These are phyloP conservation scores for Carassius auratus DNA, from an alignment of 2,113 vertebrate genomes.

Conservation along the genomic window DNA sequence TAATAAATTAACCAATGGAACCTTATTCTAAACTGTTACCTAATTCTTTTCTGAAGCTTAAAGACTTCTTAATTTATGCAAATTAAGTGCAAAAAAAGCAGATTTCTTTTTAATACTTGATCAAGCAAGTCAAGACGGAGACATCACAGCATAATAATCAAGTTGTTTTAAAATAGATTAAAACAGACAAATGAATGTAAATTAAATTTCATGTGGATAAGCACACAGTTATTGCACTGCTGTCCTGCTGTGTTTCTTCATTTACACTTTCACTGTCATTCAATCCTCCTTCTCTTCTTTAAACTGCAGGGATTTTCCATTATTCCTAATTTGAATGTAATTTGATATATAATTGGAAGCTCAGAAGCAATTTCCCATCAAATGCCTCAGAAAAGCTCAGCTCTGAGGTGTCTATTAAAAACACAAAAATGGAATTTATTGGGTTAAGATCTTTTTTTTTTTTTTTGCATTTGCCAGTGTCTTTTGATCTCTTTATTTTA, in stretches of 20 bases:
- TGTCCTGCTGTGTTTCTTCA: conserved; percentile 17
- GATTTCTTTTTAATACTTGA: neutral
- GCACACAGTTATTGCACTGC: neutral
- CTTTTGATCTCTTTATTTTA: neutral
- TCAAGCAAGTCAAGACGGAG: neutral
- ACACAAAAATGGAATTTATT: neutral
- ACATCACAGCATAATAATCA: neutral
- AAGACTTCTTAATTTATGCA: neutral
- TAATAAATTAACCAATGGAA: no score
- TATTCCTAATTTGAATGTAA: conserved; percentile 44
- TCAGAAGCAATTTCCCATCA: conserved; percentile 28
- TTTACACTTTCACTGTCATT: conserved; percentile 35
- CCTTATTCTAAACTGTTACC: no score
- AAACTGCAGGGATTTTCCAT: conserved; percentile 39
- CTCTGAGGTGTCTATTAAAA: conserved; percentile 1
- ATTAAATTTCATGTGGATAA: conserved; percentile 27
- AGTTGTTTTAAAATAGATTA: neutral
- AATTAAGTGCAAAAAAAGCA: neutral
- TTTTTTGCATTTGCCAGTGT: neutral
- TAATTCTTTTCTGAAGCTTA: neutral
- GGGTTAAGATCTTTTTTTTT: neutral
- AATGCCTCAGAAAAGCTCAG: neutral
- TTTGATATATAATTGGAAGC: conserved; percentile 42
- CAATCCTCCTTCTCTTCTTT: neutral
- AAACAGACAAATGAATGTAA: neutral